Percentiles rank a stretch among this genome's conserved stretches.
Conservation (phyloP, 2,113 vertebrate genomes). For the Cervus canadensis region DNA sequence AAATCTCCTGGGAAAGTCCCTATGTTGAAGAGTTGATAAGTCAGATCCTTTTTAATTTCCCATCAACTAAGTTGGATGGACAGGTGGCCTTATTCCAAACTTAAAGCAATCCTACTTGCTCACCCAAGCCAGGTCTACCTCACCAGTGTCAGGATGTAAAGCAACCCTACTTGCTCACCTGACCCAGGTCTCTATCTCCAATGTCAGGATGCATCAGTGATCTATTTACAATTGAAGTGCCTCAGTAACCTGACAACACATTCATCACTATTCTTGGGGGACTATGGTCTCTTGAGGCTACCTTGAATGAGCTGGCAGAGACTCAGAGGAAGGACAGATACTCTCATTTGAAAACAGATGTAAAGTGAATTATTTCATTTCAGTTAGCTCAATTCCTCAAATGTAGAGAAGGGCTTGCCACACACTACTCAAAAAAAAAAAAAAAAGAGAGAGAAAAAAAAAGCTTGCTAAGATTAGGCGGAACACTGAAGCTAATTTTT, state of each 20-base stretch:
- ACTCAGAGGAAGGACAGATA: not conserved
- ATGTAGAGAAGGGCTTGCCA: not conserved
- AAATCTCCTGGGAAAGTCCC: not conserved
- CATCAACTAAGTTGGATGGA: not conserved
- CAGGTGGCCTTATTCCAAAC: not conserved
- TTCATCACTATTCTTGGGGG: not conserved
- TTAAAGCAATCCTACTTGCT: not conserved
- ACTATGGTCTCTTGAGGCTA: not conserved
- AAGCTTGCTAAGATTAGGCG: not conserved
- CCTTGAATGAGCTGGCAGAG: not conserved
- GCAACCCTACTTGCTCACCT: not conserved
- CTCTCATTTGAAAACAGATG: not conserved
- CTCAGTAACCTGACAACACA: not conserved
- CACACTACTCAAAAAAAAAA: not conserved
- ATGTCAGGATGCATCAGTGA: not conserved
- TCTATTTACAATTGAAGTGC: not conserved
- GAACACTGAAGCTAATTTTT: not conserved
- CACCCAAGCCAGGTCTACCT: not conserved
- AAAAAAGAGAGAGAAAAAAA: too few species aligned
- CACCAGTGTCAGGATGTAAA: not conserved
- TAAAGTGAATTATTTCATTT: not conserved
- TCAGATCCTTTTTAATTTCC: not conserved
- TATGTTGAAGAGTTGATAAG: not conserved
- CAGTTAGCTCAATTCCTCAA: not conserved
- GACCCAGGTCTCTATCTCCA: not conserved